Conservation (phyloP, 2,113 vertebrate genomes). For the Puntigrus tetrazona region DNA sequence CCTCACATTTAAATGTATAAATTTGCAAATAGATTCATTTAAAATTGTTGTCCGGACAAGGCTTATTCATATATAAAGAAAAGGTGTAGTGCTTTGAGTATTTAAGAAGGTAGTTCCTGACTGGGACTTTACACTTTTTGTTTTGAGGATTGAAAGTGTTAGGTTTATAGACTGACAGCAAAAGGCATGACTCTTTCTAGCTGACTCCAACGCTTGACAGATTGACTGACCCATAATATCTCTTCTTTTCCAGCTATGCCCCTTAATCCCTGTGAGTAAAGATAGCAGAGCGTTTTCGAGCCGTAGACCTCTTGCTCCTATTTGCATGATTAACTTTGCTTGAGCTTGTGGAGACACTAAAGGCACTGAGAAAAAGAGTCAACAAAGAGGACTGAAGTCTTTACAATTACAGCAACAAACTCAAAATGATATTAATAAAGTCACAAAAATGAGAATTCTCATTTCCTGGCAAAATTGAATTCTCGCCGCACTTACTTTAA, state of each 20-base stretch:
- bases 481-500: neutral
- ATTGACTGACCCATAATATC: slow-evolving; percentile 9
- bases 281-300: slow-evolving; percentile 24
- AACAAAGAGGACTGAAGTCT: neutral
- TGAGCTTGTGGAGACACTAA: neutral
- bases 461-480: neutral
- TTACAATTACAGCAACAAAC: slow-evolving; percentile 10
- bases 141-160: neutral
- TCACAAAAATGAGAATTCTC: neutral
- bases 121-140: neutral
- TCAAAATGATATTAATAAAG: neutral
- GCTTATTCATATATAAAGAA: neutral
- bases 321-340: slow-evolving; percentile 1
- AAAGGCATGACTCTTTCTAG: neutral
- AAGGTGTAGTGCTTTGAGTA: neutral
- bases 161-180: neutral
- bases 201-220: neutral
- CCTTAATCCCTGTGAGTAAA: slow-evolving; percentile 20
- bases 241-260: slow-evolving; percentile 24
- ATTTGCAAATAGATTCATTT: neutral
- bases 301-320: slow-evolving; percentile 22
- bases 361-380: neutral
- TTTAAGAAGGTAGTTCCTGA: neutral
- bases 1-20: neutral
- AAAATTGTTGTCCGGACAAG: neutral